A percentile compares a stretch with the other conserved stretches of the same genome.
Conservation (phyloP, 2,797 vertebrate genomes). For the Acipenser oxyrinchus region DNA sequence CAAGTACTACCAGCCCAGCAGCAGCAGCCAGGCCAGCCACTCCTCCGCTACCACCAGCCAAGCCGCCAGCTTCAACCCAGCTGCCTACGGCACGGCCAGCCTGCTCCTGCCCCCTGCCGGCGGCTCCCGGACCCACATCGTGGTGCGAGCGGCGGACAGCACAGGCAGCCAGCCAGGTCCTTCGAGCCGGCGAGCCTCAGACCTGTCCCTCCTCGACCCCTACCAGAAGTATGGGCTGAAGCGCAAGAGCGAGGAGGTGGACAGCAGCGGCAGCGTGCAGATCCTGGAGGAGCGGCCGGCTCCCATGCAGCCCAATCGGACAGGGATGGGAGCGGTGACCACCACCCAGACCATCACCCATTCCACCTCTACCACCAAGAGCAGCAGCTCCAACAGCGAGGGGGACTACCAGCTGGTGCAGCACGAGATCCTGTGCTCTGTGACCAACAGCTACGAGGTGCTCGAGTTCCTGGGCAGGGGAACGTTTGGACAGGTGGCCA, state of each 20-base stretch:
- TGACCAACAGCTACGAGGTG: conserved; percentile 95
- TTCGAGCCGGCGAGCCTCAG: conserved; percentile 72
- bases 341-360: conserved; percentile 80
- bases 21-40: conserved; percentile 63
- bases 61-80: conserved; percentile 71
- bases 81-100: conserved; percentile 66
- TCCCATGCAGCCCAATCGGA: conserved; percentile 85
- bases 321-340: conserved; percentile 76
- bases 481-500: conserved; percentile 93
- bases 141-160: conserved; percentile 88
- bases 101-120: conserved; percentile 49
- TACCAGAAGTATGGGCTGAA: conserved; percentile 90
- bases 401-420: conserved; percentile 97
- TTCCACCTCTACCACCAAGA: conserved; percentile 82
- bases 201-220: conserved; percentile 70
- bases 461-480: conserved; percentile 92
- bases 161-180: conserved; percentile 72
- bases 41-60: conserved; percentile 71
- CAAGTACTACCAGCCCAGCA: conserved; percentile 69
- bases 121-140: conserved; percentile 62
- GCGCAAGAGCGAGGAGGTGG: conserved; percentile 90
- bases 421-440: conserved; percentile 94
- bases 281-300: conserved; percentile 97
- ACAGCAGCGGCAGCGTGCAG: conserved; percentile 97
- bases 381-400: conserved; percentile 90